phyloP scores from a whole-genome alignment of 2,888 invertebrate genomes.

The Penaeus monodon region DNA sequence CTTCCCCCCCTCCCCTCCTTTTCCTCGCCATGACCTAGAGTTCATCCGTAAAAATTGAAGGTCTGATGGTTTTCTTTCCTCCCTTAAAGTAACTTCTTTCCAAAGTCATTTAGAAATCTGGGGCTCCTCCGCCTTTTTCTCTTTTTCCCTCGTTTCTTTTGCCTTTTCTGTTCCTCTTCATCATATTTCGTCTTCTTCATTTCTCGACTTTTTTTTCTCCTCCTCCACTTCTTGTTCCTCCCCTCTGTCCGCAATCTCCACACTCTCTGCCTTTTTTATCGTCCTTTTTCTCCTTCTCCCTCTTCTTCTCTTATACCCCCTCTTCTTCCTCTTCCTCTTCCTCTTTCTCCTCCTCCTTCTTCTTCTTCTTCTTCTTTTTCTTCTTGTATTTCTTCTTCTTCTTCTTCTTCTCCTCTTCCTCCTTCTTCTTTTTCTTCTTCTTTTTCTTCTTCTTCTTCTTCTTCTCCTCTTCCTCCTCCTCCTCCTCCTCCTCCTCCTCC shows the following conservation, averaged over 20 bases:
- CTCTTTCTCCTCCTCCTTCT: background rate
- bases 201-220: background rate
- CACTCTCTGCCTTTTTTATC: background rate
- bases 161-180: background rate
- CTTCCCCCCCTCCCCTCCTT: background rate
- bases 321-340: background rate
- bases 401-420: background rate
- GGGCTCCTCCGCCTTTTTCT: background rate
- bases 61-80: too few species aligned
- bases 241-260: background rate
- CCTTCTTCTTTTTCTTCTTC: background rate
- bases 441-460: background rate
- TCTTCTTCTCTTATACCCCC: background rate
- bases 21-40: too few species aligned
- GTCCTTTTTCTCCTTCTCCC: background rate
- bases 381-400: background rate
- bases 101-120: too few species aligned
- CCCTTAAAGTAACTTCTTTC: too few species aligned
- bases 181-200: background rate
- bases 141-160: background rate
- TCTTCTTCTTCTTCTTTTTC: background rate
- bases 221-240: background rate
- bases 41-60: too few species aligned
- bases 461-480: background rate
- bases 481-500: background rate